A percentile compares a stretch with the other conserved stretches of the same genome.
Conservation (phyloP, 2,888 invertebrate genomes). For the Belgica antarctica region DNA sequence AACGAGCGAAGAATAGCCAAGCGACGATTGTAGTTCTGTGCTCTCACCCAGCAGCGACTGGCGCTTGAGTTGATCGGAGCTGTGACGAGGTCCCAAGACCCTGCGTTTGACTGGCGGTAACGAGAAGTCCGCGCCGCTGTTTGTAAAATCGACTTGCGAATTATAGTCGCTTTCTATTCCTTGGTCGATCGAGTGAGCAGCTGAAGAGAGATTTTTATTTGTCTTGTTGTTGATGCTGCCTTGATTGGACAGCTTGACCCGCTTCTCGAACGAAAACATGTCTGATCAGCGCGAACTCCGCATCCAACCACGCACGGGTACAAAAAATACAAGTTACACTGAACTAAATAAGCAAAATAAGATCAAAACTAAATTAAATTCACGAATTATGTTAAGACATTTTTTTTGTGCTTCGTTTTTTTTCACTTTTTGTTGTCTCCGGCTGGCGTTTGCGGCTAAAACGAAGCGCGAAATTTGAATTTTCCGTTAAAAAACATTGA, state of each 20-base stretch:
- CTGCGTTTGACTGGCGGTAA: conserved; percentile 3
- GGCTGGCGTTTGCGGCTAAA: too few relatives aligned
- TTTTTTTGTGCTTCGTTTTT: too few relatives aligned
- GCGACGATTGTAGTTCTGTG: not conserved
- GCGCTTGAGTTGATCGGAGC: not conserved
- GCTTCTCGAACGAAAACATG: not conserved
- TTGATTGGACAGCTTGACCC: not conserved
- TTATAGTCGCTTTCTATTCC: conserved; percentile 28
- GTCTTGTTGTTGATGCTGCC: not conserved
- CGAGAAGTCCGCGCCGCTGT: not conserved
- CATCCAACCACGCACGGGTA: too few relatives aligned
- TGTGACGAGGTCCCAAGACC: not conserved
- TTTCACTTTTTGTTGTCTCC: too few relatives aligned
- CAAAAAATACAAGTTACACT: not conserved
- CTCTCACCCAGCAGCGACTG: not conserved
- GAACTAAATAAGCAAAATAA: not conserved
- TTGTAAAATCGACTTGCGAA: conserved; percentile 12
- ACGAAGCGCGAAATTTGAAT: conserved; percentile 15
- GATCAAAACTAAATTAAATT: not conserved
- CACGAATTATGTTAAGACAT: too few relatives aligned
- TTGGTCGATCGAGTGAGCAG: not conserved
- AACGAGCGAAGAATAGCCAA: not conserved
- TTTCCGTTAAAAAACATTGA: too few relatives aligned
- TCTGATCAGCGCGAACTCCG: not conserved
- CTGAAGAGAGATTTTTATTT: not conserved